Conservation (phyloP, 1,140 invertebrate species). For the Aradophagus sp. region DNA sequence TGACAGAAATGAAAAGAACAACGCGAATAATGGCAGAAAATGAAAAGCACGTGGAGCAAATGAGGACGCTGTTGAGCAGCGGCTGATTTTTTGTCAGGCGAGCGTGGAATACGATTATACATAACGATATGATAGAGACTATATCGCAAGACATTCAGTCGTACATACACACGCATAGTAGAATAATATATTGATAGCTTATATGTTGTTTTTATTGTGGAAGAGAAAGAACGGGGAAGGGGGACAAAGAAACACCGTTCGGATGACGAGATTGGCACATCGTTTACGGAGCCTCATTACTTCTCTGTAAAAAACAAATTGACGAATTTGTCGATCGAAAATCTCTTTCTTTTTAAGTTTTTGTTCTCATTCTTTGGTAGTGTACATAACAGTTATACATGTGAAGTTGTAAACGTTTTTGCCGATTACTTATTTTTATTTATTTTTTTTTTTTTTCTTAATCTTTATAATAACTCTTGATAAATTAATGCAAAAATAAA, state of each 20-base stretch:
- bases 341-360: slow-evolving; percentile 39
- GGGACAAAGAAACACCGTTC: slow-evolving; percentile 33
- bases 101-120: slow-evolving; percentile 69
- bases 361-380: slow-evolving; percentile 26
- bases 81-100: slow-evolving; percentile 43
- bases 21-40: slow-evolving; percentile 7
- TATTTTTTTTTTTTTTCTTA: too few species aligned
- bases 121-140: slow-evolving; percentile 74
- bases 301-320: slow-evolving; percentile 26
- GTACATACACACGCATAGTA: slow-evolving; percentile 67
- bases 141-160: slow-evolving; percentile 68
- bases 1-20: slow-evolving; percentile 17
- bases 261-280: slow-evolving; percentile 49
- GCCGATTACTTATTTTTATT: slow-evolving; percentile 27
- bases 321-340: slow-evolving; percentile 4
- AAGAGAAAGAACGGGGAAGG: too few species aligned
- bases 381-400: slow-evolving; percentile 25
- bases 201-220: slow-evolving; percentile 72
- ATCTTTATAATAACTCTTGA: slow-evolving; percentile 43
- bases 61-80: slow-evolving; percentile 70
- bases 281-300: slow-evolving; percentile 52
- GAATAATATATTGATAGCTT: slow-evolving; percentile 76
- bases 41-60: slow-evolving; percentile 22
- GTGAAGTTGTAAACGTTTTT: slow-evolving; percentile 32
- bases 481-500: slow-evolving; percentile 43